Conservation (phyloP, 64 coral and sea anemone genomes). For the Pocillopora damicornis region DNA sequence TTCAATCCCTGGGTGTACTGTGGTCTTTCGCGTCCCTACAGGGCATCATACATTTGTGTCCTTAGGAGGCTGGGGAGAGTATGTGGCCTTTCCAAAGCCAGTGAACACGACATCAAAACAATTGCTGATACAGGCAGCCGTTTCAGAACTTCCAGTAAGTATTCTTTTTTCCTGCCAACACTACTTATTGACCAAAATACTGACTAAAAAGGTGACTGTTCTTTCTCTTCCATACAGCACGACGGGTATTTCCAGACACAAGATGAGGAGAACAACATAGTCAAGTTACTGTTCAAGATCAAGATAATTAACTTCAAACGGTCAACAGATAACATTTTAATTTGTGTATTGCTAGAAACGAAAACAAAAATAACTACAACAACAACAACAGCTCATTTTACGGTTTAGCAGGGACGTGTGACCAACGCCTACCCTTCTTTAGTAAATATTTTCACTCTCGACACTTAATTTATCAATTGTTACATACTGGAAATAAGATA, state of each 20-base stretch:
- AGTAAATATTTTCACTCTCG: no score
- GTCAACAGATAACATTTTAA: no score
- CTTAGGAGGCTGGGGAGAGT: conserved; percentile 38
- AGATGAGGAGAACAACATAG: neutral
- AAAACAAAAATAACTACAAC: no score
- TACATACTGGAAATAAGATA: no score
- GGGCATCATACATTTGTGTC: conserved; percentile 41
- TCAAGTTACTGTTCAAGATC: no score
- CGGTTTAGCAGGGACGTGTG: no score
- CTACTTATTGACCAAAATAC: neutral
- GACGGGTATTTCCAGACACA: conserved; percentile 1
- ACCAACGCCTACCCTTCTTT: no score
- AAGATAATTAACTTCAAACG: no score
- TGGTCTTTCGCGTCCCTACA: conserved; percentile 39
- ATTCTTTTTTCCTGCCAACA: no score
- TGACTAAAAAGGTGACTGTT: neutral
- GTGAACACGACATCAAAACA: neutral
- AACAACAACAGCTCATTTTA: no score
- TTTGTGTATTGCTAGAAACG: no score
- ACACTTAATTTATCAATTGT: no score
- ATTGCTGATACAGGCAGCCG: neutral
- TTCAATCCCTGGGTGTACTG: conserved; percentile 50
- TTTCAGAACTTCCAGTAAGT: neutral
- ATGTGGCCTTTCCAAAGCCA: conserved; percentile 2
- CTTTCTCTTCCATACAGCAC: neutral